phyloP scores from a whole-genome alignment of 2,888 invertebrate species.

The Bellardia pandia region DNA sequence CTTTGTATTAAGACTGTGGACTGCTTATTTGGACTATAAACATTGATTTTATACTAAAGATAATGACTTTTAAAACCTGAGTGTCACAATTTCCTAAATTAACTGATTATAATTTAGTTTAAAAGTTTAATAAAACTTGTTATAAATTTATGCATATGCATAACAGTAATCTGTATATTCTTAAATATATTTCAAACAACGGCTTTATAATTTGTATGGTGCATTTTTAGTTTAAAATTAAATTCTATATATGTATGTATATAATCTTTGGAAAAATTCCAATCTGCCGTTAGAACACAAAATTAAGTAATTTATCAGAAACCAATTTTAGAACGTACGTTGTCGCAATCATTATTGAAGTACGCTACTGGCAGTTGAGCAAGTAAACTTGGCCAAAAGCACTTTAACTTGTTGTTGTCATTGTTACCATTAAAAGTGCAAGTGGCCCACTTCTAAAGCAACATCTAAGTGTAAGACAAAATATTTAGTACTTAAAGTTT shows the following conservation, averaged over 20 bases:
- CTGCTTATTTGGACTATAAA: too few relatives aligned
- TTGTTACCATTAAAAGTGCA: conserved; percentile 26
- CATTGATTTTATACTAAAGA: too few relatives aligned
- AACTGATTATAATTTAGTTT: neutral
- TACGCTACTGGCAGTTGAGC: conserved; percentile 2
- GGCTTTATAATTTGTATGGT: neutral
- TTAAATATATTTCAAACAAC: neutral
- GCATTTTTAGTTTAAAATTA: neutral
- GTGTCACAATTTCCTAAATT: neutral
- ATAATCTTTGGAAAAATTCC: conserved; percentile 3
- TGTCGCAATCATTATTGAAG: neutral
- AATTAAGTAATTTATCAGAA: conserved; percentile 1
- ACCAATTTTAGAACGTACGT: conserved; percentile 3
- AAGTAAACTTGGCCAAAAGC: neutral
- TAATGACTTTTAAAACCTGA: too few relatives aligned
- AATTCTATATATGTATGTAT: neutral
- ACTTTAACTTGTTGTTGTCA: conserved; percentile 26
- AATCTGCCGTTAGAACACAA: neutral
- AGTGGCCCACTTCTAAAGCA: conserved; percentile 26
- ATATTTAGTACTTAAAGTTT: neutral
- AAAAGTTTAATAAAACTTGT: neutral
- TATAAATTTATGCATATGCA: neutral
- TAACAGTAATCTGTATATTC: neutral
- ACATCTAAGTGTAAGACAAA: neutral
- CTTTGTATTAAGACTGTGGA: too few relatives aligned